Evolutionary conservation across 2,888 invertebrate genomes (phyloP).

Genomic region (Sussaba pulchella): DNA sequence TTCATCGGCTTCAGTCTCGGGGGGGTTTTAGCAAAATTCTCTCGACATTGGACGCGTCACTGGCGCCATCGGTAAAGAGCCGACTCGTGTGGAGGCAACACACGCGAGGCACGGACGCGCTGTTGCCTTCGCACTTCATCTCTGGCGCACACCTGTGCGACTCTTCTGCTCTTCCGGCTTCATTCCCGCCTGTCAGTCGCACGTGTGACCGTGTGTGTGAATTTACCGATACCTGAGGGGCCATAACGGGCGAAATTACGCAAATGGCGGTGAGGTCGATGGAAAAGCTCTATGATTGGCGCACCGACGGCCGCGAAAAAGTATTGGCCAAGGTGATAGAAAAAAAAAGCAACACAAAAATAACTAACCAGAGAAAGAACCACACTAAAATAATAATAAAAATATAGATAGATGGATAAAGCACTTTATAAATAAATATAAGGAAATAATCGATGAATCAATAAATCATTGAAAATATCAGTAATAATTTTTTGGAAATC

Average conservation of each 20-base stretch:
- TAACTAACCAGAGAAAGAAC: too few relatives aligned
- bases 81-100: constrained; percentile 16
- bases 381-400: too few relatives aligned
- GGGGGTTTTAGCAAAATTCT: constrained; percentile 33
- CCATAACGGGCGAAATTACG: constrained; percentile 1
- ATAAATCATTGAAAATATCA: too few relatives aligned
- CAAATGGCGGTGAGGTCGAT: constrained; percentile 8
- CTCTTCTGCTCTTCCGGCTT: constrained; percentile 9
- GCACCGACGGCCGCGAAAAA: not conserved
- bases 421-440: too few relatives aligned
- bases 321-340: not conserved
- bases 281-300: constrained; percentile 20
- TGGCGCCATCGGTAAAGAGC: not conserved
- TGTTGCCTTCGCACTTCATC: constrained; percentile 30
- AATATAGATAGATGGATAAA: too few relatives aligned
- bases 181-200: constrained; percentile 29
- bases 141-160: constrained; percentile 16
- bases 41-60: constrained; percentile 29
- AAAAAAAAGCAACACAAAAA: too few relatives aligned
- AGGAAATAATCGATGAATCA: too few relatives aligned
- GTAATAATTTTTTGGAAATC: too few relatives aligned
- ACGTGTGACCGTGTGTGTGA: constrained; percentile 44
- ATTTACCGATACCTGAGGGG: constrained; percentile 28
- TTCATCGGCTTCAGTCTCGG: constrained; percentile 32
- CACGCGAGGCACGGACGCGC: constrained; percentile 41